Evolutionary conservation across 2,113 vertebrate species (phyloP), one percentile per base, ranked within the genome.

Genomic region (Platanista minor): DNA sequence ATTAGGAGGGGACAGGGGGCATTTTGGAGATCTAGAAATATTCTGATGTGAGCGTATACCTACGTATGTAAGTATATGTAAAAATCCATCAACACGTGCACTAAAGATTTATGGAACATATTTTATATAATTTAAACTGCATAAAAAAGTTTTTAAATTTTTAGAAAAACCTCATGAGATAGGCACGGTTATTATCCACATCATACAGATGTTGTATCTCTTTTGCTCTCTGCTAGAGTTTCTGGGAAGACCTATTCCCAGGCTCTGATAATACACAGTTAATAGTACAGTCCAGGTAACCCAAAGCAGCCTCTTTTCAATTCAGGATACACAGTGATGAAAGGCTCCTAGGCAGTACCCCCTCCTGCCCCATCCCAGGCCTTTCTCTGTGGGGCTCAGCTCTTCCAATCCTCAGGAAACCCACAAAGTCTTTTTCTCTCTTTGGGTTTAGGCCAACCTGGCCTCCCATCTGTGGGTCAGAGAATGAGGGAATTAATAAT

Each of bases 11-110:
- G 18, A 85, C 20, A 74, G 1, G 25, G 46, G 39, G 59, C 12
- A 61, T 85, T 94, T 61, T 75, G 46, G 61, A 83, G 46, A 54
- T n/a, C 62, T 92, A 39, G 33, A 95, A 91, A 91, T 91, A 82
- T 59, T 87, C 41, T 29, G 5, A 82, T 54, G 46, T 33, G 7
- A 4, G 2, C 11, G 39, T 23, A 80, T 66, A 59, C 9, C 33
- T 27, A 69, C 6, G 23, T 20, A 13, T 77, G 15, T 39, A 77
- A 49, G 3, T 39, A n/a, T 33, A 57, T 52, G 14, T 67, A 77
- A 71, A 87, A 86, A 33, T 72, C 59, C n/a, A 12, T 46, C 62
- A 71, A 64, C 29, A 69, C 83, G 12, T 82, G 43, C 2, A 18
- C 36, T 61, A 39, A 93, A 59, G 66, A 77, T 71, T 36, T 75